A percentile compares a stretch with the other conserved stretches of the same genome.
These are phyloP conservation scores for Sarcophilus harrisii DNA, from an alignment of 2,797 vertebrate genomes.

Conservation along the genomic window DNA sequence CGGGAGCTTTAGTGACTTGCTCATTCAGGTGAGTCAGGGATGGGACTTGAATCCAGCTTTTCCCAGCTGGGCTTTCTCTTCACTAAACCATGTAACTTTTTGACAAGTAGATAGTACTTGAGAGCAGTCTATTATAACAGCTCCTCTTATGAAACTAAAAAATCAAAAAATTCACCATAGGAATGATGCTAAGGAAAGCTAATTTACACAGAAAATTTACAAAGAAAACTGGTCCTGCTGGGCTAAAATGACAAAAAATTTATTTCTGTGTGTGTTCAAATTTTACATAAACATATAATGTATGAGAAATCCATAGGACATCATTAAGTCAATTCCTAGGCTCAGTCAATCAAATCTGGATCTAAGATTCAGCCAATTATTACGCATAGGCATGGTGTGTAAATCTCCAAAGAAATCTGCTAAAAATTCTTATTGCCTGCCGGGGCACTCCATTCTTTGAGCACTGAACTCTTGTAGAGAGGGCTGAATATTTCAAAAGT, in stretches of 20 bases:
- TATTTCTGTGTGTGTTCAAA: conserved; percentile 33
- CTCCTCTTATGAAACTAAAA: neutral
- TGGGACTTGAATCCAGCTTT: neutral
- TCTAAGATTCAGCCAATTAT: neutral
- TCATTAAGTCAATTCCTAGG: neutral
- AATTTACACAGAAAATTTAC: conserved; percentile 41
- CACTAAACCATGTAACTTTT: neutral
- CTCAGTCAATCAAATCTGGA: neutral
- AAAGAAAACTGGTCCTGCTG: conserved; percentile 16
- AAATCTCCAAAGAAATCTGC: neutral
- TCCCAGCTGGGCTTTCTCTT: neutral
- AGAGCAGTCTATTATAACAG: neutral
- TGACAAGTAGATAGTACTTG: neutral
- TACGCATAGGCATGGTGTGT: neutral
- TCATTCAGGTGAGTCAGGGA: neutral
- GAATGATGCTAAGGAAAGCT: conserved; percentile 47
- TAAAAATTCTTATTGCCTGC: neutral
- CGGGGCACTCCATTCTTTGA: neutral
- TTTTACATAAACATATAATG: neutral
- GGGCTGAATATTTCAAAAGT: conserved; percentile 9
- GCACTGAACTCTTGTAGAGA: neutral
- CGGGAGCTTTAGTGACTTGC: neutral
- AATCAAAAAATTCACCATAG: neutral
- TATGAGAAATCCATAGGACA: neutral
- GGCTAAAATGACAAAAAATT: conserved; percentile 4